Percentiles rank a stretch among this genome's conserved stretches.
Conservation (phyloP, 1,140 invertebrate species). For the Tetramorium alpestre region DNA sequence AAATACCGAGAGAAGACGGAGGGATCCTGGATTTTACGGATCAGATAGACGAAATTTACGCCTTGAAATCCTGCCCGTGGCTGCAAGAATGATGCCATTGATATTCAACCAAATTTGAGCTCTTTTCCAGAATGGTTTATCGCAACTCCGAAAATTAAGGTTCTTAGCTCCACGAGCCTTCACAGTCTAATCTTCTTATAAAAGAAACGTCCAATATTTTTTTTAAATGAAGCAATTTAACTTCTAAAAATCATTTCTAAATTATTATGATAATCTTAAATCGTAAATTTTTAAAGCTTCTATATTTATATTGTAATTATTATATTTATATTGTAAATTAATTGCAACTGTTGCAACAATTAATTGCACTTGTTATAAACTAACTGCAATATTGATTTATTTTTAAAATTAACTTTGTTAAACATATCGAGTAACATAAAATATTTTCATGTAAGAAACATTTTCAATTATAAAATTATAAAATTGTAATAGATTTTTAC, state of each 20-base stretch:
- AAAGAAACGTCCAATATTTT: slow-evolving; percentile 24
- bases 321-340: slow-evolving; percentile 5
- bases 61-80: slow-evolving; percentile 39
- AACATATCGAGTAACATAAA: neutral
- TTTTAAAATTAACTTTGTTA: neutral
- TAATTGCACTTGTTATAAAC: neutral
- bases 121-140: slow-evolving; percentile 51
- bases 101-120: slow-evolving; percentile 55
- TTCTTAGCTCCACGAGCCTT: neutral
- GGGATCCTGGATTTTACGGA: slow-evolving; percentile 61
- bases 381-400: neutral
- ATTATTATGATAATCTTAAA: slow-evolving; percentile 39
- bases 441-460: neutral
- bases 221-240: slow-evolving; percentile 17
- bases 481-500: neutral
- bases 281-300: neutral
- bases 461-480: neutral
- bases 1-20: slow-evolving; percentile 24
- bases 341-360: neutral
- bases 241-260: slow-evolving; percentile 14
- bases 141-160: slow-evolving; percentile 47
- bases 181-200: slow-evolving; percentile 57
- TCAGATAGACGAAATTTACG: slow-evolving; percentile 69
- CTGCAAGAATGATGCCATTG: slow-evolving; percentile 43
- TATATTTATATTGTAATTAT: slow-evolving; percentile 6